These are phyloP conservation scores for Epiblema foenella DNA, from an alignment of 2,888 invertebrate species.

Conservation along the genomic window DNA sequence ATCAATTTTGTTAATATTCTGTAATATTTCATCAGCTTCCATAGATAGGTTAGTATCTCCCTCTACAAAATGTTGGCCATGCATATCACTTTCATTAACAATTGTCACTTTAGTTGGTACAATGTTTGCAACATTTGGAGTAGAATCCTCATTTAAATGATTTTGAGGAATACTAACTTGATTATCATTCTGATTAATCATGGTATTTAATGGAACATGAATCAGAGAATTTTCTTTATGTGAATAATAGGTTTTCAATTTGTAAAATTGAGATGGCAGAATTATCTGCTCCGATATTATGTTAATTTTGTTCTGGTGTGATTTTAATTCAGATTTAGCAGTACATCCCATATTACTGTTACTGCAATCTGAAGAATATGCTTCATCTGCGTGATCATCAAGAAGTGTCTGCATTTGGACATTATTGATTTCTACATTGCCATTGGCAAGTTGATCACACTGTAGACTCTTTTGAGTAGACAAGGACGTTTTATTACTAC, in stretches of 20 bases:
- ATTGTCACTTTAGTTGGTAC: neutral
- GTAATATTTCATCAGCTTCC: neutral
- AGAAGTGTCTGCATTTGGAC: conserved; percentile 9
- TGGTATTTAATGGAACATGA: conserved; percentile 54
- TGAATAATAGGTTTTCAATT: conserved; percentile 48
- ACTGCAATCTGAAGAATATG: conserved; percentile 47
- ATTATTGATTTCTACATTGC: conserved; percentile 49
- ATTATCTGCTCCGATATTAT: conserved; percentile 64
- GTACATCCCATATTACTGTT: conserved; percentile 40
- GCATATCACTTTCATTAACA: neutral
- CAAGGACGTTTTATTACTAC: neutral
- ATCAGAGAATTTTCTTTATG: conserved; percentile 49
- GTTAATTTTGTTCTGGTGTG: conserved; percentile 51
- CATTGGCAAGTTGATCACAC: neutral
- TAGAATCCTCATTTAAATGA: neutral
- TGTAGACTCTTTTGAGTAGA: neutral
- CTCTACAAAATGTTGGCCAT: conserved; percentile 9
- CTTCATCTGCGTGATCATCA: conserved; percentile 47
- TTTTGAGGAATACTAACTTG: conserved; percentile 28
- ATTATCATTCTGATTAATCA: conserved; percentile 49
- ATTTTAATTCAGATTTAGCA: conserved; percentile 29
- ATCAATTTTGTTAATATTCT: conserved; percentile 2
- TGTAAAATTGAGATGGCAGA: conserved; percentile 51
- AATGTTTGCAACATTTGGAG: neutral
- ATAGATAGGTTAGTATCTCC: neutral